phyloP scores from a whole-genome alignment of 2,797 vertebrate species.

The Enteromius paludinosus region DNA sequence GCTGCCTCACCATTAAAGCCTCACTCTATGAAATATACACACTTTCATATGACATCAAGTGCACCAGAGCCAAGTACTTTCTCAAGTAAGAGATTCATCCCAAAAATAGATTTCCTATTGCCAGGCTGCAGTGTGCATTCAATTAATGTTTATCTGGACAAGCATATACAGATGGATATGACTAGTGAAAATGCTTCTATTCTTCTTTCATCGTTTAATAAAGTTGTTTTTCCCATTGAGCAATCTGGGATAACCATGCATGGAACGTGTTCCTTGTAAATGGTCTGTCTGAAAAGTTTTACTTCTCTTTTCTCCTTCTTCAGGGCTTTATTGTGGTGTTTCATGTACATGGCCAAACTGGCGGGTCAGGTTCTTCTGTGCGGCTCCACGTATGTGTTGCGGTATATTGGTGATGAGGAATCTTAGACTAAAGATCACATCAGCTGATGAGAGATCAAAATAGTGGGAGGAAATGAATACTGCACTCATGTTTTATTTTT shows the following conservation, averaged over 20 bases:
- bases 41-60: slow-evolving; percentile 83
- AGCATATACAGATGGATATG: background rate
- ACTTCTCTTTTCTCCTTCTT: background rate
- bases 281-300: background rate
- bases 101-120: background rate
- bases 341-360: slow-evolving; percentile 76
- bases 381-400: slow-evolving; percentile 74
- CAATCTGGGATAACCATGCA: background rate
- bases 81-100: slow-evolving; percentile 75
- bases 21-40: slow-evolving; percentile 82
- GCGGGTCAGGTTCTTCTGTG: slow-evolving; percentile 80
- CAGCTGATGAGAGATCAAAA: background rate
- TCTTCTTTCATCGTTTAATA: background rate
- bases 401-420: slow-evolving; percentile 72
- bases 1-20: slow-evolving; percentile 80
- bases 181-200: background rate
- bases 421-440: slow-evolving; percentile 36
- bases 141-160: background rate
- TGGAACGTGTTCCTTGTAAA: background rate
- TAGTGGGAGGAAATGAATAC: background rate
- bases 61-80: slow-evolving; percentile 76
- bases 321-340: slow-evolving; percentile 77
- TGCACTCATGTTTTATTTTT: background rate
- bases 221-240: background rate
- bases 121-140: background rate